These are phyloP conservation scores for Celastrina argiolus DNA, from an alignment of 2,888 invertebrate genomes.

Conservation along the genomic window DNA sequence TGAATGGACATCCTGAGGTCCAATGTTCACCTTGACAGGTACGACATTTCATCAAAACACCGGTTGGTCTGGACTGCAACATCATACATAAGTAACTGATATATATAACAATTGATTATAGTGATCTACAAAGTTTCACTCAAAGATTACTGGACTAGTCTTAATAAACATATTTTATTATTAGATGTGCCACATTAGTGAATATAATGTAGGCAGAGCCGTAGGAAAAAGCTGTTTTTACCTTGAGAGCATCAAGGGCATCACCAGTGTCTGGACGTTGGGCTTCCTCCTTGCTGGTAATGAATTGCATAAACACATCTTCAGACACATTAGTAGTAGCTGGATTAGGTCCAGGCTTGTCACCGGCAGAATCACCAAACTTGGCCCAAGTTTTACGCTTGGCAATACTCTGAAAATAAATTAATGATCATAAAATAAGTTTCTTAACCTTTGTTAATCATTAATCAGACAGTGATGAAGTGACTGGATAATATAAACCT, in stretches of 20 bases:
- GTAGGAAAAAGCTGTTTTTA: slow-evolving; percentile 42
- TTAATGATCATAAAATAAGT: neutral
- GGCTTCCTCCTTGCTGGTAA: slow-evolving; percentile 92
- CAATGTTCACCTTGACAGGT: slow-evolving; percentile 98
- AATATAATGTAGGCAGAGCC: too few species aligned
- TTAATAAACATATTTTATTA: neutral
- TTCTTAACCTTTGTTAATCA: too few species aligned
- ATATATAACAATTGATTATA: too few species aligned
- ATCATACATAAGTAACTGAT: too few species aligned
- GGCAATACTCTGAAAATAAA: slow-evolving; percentile 83
- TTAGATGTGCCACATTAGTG: neutral
- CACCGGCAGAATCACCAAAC: slow-evolving; percentile 93
- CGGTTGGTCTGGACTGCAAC: slow-evolving; percentile 73
- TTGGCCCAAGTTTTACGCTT: slow-evolving; percentile 96
- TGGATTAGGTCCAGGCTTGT: slow-evolving; percentile 98
- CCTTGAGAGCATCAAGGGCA: slow-evolving; percentile 87
- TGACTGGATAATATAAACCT: too few species aligned
- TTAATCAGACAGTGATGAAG: too few species aligned
- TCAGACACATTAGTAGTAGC: slow-evolving; percentile 98
- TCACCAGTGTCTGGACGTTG: slow-evolving; percentile 91
- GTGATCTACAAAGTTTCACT: too few species aligned
- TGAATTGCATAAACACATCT: slow-evolving; percentile 96
- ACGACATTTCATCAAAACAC: slow-evolving; percentile 90
- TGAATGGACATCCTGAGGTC: slow-evolving; percentile 99
- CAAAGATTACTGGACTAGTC: too few species aligned